Percentiles rank a stretch among this genome's conserved stretches.
These are phyloP conservation scores for Cotesia congregata DNA, from an alignment of 2,888 invertebrate species.

Conservation along the genomic window DNA sequence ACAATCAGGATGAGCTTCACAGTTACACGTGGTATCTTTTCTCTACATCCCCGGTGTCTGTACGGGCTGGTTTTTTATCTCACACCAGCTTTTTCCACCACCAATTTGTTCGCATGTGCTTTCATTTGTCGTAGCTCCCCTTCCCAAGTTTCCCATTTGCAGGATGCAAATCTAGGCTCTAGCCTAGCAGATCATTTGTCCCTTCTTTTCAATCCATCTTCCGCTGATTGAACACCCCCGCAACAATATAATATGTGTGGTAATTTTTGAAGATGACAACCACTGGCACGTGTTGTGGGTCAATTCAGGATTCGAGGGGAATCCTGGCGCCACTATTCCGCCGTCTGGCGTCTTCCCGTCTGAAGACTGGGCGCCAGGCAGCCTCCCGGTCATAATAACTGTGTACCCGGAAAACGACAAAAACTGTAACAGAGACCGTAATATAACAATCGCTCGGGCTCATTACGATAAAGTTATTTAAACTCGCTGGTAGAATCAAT, in stretches of 20 bases:
- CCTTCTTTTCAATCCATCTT: conserved; percentile 31
- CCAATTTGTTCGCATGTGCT: conserved; percentile 40
- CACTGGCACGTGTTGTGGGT: no score
- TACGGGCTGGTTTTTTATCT: conserved; percentile 1
- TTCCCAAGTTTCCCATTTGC: neutral
- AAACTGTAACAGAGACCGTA: neutral
- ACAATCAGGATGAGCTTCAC: conserved; percentile 42
- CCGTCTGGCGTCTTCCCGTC: conserved; percentile 58
- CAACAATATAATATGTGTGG: no score
- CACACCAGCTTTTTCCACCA: conserved; percentile 17
- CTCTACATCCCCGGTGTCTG: conserved; percentile 15
- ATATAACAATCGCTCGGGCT: neutral
- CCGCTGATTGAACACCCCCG: conserved; percentile 33
- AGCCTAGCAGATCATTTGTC: conserved; percentile 29
- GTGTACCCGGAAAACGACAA: no score
- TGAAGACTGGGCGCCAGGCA: conserved; percentile 61
- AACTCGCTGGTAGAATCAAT: neutral
- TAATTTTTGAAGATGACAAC: no score
- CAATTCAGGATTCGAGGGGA: no score
- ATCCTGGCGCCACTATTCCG: conserved; percentile 58
- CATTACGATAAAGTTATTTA: neutral
- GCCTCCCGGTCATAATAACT: conserved; percentile 43
- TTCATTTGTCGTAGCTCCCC: conserved; percentile 18
- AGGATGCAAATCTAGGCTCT: conserved; percentile 22
- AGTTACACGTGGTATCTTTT: conserved; percentile 29